A percentile compares a stretch with the other conserved stretches of the same genome.
These are phyloP conservation scores for Malurus melanocephalus DNA, from an alignment of 2,113 vertebrate genomes.

Conservation along the genomic window DNA sequence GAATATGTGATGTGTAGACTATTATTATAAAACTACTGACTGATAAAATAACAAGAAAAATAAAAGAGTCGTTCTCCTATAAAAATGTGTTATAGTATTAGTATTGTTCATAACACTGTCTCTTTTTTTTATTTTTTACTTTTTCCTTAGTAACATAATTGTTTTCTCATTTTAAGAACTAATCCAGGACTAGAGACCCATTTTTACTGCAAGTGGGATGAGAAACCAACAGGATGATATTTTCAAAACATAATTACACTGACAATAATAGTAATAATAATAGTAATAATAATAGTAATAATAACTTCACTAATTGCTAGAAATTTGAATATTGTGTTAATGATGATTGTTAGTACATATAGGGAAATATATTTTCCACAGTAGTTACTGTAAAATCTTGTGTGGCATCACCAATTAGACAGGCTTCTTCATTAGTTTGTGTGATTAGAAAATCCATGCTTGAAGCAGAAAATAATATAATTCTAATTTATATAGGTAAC, in stretches of 20 bases:
- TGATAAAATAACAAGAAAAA: slow-evolving; percentile 34
- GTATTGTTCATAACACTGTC: background rate
- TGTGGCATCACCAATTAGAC: background rate
- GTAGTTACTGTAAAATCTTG: background rate
- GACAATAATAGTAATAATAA: background rate
- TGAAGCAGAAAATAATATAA: background rate
- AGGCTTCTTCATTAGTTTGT: background rate
- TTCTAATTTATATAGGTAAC: background rate
- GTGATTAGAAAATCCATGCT: background rate
- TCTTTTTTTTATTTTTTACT: background rate
- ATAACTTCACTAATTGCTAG: too few species aligned
- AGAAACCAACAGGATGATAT: background rate
- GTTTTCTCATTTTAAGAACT: background rate
- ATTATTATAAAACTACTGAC: background rate
- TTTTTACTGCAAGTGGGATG: background rate
- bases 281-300: background rate
- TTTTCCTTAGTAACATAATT: background rate
- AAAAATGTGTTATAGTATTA: background rate
- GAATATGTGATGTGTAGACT: background rate
- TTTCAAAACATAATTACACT: background rate
- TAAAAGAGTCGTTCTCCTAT: background rate
- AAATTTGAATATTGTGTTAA: background rate
- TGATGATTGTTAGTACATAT: background rate
- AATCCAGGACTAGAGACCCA: background rate
- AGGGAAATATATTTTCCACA: background rate